Conservation (phyloP, 2,888 invertebrate species). For the Agrochola circellaris region DNA sequence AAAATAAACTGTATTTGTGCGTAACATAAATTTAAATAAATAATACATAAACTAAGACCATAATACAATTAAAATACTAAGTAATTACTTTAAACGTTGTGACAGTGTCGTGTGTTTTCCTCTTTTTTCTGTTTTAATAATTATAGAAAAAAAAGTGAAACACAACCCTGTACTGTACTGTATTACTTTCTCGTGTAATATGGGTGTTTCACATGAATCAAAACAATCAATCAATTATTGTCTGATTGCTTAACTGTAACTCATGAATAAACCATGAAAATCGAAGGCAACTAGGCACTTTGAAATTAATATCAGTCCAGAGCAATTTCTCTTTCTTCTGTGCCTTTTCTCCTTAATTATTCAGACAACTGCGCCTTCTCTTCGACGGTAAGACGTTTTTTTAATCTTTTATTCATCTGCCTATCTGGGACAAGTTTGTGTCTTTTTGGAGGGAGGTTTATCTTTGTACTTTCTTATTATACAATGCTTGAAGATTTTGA, state of each 20-base stretch:
- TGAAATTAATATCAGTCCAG: slow-evolving; percentile 54
- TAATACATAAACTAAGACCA: too few species aligned
- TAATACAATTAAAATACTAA: too few species aligned
- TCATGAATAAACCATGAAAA: slow-evolving; percentile 24
- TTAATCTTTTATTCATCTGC: slow-evolving; percentile 65
- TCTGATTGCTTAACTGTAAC: not conserved
- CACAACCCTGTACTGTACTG: too few species aligned
- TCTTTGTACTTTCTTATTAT: slow-evolving; percentile 26
- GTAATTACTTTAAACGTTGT: too few species aligned
- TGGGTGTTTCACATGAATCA: not conserved
- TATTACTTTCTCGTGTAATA: not conserved
- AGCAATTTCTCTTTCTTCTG: slow-evolving; percentile 33
- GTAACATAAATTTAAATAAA: too few species aligned
- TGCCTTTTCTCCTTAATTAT: slow-evolving; percentile 59
- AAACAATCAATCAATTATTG: not conserved
- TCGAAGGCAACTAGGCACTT: slow-evolving; percentile 19
- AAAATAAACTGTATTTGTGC: too few species aligned
- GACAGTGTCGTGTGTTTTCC: too few species aligned
- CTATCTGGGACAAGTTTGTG: slow-evolving; percentile 45
- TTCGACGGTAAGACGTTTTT: slow-evolving; percentile 33
- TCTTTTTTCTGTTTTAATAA: too few species aligned
- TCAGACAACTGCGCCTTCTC: slow-evolving; percentile 56
- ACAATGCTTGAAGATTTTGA: not conserved
- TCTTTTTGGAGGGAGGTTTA: slow-evolving; percentile 35
- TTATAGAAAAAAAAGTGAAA: too few species aligned